phyloP scores from a whole-genome alignment of 2,888 invertebrate genomes.

The Antheraea assamensis region DNA sequence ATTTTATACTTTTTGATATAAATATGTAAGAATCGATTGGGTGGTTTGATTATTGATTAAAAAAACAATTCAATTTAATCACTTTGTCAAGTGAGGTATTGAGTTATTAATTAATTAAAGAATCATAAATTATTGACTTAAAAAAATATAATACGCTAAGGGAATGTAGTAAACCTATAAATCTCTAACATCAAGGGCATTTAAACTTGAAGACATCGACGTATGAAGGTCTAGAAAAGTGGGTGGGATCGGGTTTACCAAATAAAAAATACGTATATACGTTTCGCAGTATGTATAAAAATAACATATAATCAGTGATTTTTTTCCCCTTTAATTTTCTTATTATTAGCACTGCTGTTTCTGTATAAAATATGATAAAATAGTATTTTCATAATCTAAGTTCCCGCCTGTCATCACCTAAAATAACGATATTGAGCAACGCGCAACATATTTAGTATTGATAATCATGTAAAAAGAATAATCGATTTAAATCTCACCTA shows the following conservation, averaged over 20 bases:
- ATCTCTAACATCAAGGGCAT: no score
- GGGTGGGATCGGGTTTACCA: not conserved
- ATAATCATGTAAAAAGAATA: not conserved
- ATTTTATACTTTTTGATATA: no score
- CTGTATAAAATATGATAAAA: not conserved
- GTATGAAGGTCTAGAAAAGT: slow-evolving; percentile 1
- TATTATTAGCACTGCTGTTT: not conserved
- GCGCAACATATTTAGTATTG: slow-evolving; percentile 9
- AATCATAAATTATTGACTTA: no score
- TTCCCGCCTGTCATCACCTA: slow-evolving; percentile 60
- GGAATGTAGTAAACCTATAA: not conserved
- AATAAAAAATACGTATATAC: not conserved
- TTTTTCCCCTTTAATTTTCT: not conserved
- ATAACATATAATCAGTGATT: not conserved
- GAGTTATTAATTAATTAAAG: no score
- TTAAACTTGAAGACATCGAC: not conserved
- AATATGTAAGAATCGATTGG: no score
- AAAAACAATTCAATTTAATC: no score
- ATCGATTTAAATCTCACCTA: slow-evolving; percentile 2
- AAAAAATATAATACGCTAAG: not conserved
- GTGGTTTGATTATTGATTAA: no score
- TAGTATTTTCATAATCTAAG: slow-evolving; percentile 24
- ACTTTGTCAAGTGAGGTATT: no score
- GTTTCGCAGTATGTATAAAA: not conserved
- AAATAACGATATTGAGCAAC: slow-evolving; percentile 66